Conservation (phyloP, 92 coral and sea anemone species). For the Isaurus tuberculatus region DNA sequence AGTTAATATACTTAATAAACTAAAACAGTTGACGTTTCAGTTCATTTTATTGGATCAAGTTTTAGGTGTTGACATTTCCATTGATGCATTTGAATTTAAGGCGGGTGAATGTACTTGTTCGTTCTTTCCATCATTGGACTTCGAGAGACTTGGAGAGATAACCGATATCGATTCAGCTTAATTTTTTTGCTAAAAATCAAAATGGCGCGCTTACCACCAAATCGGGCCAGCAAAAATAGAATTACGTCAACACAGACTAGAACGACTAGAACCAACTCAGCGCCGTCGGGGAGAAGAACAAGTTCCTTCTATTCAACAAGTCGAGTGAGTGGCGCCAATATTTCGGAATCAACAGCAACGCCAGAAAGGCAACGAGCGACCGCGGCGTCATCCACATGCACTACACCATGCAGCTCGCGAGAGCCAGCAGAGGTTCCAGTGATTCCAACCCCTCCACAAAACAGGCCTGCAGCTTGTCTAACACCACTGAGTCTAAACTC, state of each 20-base stretch:
- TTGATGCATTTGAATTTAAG: constrained; percentile 33
- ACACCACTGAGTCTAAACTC: constrained; percentile 26
- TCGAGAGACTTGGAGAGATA: constrained; percentile 17
- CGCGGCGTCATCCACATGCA: constrained; percentile 22
- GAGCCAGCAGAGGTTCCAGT: constrained; percentile 38
- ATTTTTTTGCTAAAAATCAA: not conserved
- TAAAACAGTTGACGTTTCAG: constrained; percentile 15
- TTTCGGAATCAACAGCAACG: constrained; percentile 26
- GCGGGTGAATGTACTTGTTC: constrained; percentile 27
- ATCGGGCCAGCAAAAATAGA: constrained; percentile 36
- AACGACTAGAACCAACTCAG: constrained; percentile 28
- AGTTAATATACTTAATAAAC: constrained; percentile 15
- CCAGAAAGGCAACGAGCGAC: constrained; percentile 38
- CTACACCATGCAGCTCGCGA: constrained; percentile 37
- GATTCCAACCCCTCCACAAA: constrained; percentile 33
- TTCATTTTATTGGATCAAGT: constrained; percentile 40
- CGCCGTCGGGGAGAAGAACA: constrained; percentile 30
- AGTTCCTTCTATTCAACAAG: constrained; percentile 37
- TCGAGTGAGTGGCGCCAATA: constrained; percentile 27
- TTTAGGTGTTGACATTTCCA: constrained; percentile 38
- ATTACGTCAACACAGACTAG: constrained; percentile 37
- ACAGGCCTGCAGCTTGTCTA: constrained; percentile 39
- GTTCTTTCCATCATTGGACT: constrained; percentile 2
- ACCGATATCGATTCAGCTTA: not conserved
- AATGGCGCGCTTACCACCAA: constrained; percentile 32